Conservation (phyloP, 2,888 invertebrate genomes). For the Aphrophora alni region DNA sequence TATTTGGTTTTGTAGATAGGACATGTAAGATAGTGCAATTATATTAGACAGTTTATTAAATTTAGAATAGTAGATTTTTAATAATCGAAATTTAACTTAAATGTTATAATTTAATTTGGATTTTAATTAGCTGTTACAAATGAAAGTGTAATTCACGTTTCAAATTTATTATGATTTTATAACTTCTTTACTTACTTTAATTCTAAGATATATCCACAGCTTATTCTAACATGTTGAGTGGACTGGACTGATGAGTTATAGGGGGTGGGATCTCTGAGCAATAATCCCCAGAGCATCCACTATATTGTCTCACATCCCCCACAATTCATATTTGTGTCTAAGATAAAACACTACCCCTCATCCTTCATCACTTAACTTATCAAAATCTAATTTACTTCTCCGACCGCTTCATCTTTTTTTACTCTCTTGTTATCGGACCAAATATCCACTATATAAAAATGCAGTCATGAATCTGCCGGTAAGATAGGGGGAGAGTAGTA, state of each 20-base stretch:
- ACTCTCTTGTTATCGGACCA: not conserved
- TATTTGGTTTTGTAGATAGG: too few relatives aligned
- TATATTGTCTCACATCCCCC: not conserved
- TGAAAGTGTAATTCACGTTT: too few relatives aligned
- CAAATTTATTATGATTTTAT: too few relatives aligned
- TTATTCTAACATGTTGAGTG: not conserved
- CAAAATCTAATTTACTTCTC: not conserved
- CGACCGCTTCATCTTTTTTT: not conserved
- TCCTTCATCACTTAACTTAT: slow-evolving; percentile 3
- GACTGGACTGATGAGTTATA: not conserved
- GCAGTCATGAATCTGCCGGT: not conserved
- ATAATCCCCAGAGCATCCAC: not conserved
- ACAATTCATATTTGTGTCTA: slow-evolving; percentile 29
- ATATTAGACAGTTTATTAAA: too few relatives aligned
- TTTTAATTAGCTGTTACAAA: too few relatives aligned
- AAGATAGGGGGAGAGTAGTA: not conserved
- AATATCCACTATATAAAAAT: not conserved
- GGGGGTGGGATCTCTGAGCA: not conserved
- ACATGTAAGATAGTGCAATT: too few relatives aligned
- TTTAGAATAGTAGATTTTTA: too few relatives aligned
- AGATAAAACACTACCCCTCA: slow-evolving; percentile 31
- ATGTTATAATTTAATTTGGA: too few relatives aligned
- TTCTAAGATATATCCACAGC: not conserved
- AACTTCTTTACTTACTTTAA: too few relatives aligned
- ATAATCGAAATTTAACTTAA: too few relatives aligned